Percentiles rank a stretch among this genome's conserved stretches.
Conservation (phyloP, 2,113 vertebrate species). For the Cottus gobio region DNA sequence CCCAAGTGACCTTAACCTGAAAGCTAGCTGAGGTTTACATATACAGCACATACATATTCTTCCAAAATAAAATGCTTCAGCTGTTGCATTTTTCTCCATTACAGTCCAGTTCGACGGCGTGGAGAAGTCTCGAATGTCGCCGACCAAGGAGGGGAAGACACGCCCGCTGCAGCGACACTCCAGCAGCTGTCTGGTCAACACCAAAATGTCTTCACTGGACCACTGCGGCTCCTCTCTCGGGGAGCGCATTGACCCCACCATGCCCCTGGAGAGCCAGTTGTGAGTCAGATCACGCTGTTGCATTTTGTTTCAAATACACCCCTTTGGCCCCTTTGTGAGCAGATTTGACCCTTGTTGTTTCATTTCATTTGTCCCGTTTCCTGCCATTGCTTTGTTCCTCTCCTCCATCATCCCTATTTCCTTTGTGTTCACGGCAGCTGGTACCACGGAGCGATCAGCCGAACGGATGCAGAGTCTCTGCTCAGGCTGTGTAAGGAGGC, state of each 20-base stretch:
- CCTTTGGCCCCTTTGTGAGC: neutral
- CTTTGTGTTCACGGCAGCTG: slow-evolving; percentile 82
- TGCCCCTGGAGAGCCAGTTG: slow-evolving; percentile 97
- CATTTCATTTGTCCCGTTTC: neutral
- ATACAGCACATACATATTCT: neutral
- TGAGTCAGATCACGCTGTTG: slow-evolving; percentile 81
- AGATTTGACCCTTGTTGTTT: neutral
- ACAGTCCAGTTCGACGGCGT: slow-evolving; percentile 91
- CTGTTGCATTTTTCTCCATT: slow-evolving; percentile 33
- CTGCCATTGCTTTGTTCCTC: neutral
- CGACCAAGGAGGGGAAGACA: slow-evolving; percentile 89
- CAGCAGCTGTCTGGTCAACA: slow-evolving; percentile 88
- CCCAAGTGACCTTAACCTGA: slow-evolving; percentile 34
- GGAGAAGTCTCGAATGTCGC: slow-evolving; percentile 88
- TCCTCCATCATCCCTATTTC: neutral
- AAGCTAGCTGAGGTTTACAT: neutral
- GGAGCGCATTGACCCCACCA: slow-evolving; percentile 91
- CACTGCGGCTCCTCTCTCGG: slow-evolving; percentile 86
- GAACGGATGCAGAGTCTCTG: slow-evolving; percentile 94
- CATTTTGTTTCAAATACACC: neutral
- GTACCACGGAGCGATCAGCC: slow-evolving; percentile 98
- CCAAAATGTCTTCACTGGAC: slow-evolving; percentile 87
- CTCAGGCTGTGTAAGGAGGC: slow-evolving; percentile 97
- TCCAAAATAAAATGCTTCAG: slow-evolving; percentile 8
- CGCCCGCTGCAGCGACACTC: slow-evolving; percentile 88